Evolutionary conservation across 2,113 vertebrate species (phyloP), one percentile per base, ranked within the genome.

Genomic region (Bambusicola thoracicus): DNA sequence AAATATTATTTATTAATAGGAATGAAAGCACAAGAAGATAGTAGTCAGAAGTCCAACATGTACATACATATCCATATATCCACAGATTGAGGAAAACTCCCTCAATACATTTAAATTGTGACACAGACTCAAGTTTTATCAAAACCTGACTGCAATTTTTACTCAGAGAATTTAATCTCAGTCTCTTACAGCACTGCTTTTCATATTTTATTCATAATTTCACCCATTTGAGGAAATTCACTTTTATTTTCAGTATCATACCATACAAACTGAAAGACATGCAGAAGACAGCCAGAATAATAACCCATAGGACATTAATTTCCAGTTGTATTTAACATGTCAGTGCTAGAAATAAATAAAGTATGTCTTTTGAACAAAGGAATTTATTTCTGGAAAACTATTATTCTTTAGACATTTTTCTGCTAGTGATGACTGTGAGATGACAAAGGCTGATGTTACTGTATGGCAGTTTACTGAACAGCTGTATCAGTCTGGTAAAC

Each of bases 271-370:
- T 12, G 67, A 44, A 21, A 87, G 43, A 85, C 43, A 51, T 0
- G 0, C 25, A 85, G 61, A 92, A n/a, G 40, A 63, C 36, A 48
- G 11, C 6, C n/a, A 68, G 27, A 85, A 83, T 46, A 81, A 76
- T 24, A 41, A 59, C 18, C 56, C 1, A 3, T 4, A 89, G 74
- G 81, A 75, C 32, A 73, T 56, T 41, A 76, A 87, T 62, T 36
- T 91, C 82, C 65, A 79, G 36, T 59, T 86, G 48, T 25, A 88
- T 77, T 94, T 97, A 83, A 73, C 0, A 0, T 13, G 14, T 36
- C 32, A 86, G 32, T 32, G 69, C 18, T 62, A 48, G 5, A 87
- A 95, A 79, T 76, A 90, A 86, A 91, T 48, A 90, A 86, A 92
- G 73, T 9, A 62, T 25, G 12, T 65, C 68, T 14, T 32, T 32